A percentile compares a stretch with the other conserved stretches of the same genome.
phyloP scores from a whole-genome alignment of 2,888 invertebrate genomes.

The Andrena hattorfiana region DNA sequence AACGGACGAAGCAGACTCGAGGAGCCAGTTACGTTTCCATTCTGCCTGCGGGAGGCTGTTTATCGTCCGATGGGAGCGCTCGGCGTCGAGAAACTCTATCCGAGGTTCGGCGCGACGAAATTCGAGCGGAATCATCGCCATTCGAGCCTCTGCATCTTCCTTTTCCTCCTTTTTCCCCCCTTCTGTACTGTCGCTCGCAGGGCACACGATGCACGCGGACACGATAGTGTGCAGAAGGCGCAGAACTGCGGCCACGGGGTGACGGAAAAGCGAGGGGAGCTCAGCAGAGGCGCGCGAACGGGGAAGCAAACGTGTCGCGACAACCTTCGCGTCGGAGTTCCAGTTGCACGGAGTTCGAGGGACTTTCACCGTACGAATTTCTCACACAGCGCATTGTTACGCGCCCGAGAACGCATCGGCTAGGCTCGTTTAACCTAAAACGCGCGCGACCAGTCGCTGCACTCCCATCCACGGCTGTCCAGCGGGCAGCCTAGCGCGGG shows the following conservation, averaged over 20 bases:
- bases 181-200: not conserved
- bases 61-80: slow-evolving; percentile 2
- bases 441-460: not conserved
- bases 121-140: slow-evolving; percentile 48
- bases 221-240: not conserved
- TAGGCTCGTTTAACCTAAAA: slow-evolving; percentile 66
- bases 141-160: slow-evolving; percentile 31
- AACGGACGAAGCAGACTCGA: slow-evolving; percentile 20
- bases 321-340: slow-evolving; percentile 62
- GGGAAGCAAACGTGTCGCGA: slow-evolving; percentile 39
- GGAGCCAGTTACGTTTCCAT: slow-evolving; percentile 44
- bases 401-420: not conserved
- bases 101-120: slow-evolving; percentile 38
- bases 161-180: not conserved
- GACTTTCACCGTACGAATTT: slow-evolving; percentile 75
- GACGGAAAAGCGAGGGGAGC: not conserved
- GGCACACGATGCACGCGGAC: not conserved
- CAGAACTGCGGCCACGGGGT: not conserved
- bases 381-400: slow-evolving; percentile 63
- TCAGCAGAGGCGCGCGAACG: slow-evolving; percentile 30
- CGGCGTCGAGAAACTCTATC: slow-evolving; percentile 22
- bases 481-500: not conserved
- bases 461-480: not conserved
- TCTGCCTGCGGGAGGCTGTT: slow-evolving; percentile 32
- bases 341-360: slow-evolving; percentile 51